Percentiles rank a stretch among this genome's conserved stretches.
Conservation (phyloP, 2,113 vertebrate species). For the Cebus imitator region DNA sequence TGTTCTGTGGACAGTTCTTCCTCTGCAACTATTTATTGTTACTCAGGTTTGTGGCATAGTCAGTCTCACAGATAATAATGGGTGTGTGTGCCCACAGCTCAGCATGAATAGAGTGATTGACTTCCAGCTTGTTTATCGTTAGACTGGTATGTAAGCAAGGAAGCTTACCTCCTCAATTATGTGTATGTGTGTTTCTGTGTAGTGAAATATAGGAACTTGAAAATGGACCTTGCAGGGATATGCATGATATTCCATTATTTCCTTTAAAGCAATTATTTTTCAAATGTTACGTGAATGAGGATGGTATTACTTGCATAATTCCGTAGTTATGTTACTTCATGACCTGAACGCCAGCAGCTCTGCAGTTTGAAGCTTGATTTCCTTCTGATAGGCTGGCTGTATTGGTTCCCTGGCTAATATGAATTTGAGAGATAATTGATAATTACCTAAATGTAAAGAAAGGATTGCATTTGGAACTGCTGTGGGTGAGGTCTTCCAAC, state of each 20-base stretch:
- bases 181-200: not conserved
- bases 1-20: not conserved
- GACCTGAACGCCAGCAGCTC: not conserved
- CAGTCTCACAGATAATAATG: conserved; percentile 45
- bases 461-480: not conserved
- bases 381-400: not conserved
- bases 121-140: conserved; percentile 31
- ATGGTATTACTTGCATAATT: not conserved
- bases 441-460: conserved; percentile 18
- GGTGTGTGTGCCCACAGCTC: conserved; percentile 26
- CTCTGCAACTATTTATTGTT: conserved; percentile 57
- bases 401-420: not conserved
- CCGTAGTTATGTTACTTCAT: not conserved
- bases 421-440: not conserved
- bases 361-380: not conserved
- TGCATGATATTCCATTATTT: not conserved
- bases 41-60: not conserved
- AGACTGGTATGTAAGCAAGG: not conserved
- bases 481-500: not conserved
- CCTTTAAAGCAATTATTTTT: conserved; percentile 24
- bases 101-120: conserved; percentile 26
- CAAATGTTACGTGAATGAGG: not conserved
- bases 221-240: not conserved
- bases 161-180: not conserved
- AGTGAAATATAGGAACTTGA: not conserved